phyloP scores from a whole-genome alignment of 1,140 invertebrate species.

The Habropoda laboriosa region DNA sequence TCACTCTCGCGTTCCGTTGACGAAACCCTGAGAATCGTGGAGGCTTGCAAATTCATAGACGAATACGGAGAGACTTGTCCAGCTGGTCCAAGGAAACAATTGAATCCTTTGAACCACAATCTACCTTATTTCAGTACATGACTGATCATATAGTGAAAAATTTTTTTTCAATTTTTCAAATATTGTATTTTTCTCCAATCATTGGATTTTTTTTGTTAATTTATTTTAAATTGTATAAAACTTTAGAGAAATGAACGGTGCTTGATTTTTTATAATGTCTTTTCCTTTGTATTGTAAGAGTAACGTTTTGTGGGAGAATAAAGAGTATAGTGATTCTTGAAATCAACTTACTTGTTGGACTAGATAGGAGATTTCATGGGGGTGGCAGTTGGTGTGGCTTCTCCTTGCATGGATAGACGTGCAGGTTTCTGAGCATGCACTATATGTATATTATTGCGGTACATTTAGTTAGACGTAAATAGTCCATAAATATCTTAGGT shows the following conservation, averaged over 20 bases:
- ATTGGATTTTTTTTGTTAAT: too few relatives aligned
- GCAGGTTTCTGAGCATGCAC: conserved; percentile 76
- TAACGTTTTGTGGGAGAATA: not conserved
- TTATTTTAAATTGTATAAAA: too few relatives aligned
- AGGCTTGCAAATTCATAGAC: conserved; percentile 96
- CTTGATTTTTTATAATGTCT: too few relatives aligned
- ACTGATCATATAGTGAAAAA: too few relatives aligned
- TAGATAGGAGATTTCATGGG: conserved; percentile 70
- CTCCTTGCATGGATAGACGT: conserved; percentile 67
- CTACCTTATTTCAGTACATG: conserved; percentile 33
- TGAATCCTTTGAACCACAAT: conserved; percentile 50
- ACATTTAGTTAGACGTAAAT: too few relatives aligned
- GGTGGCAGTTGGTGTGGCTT: conserved; percentile 59
- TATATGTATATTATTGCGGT: too few relatives aligned
- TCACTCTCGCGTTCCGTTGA: conserved; percentile 91
- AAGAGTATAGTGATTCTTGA: conserved; percentile 6
- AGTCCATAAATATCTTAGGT: too few relatives aligned
- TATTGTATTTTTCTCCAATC: too few relatives aligned
- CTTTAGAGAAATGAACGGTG: too few relatives aligned
- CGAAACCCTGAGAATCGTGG: conserved; percentile 93
- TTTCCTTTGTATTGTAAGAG: too few relatives aligned
- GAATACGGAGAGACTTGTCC: conserved; percentile 96
- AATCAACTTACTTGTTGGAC: conserved; percentile 75
- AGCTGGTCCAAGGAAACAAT: conserved; percentile 94
- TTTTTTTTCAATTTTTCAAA: not conserved